Evolutionary conservation across 2,888 invertebrate genomes (phyloP).

Genomic region (Girardia tigrina): DNA sequence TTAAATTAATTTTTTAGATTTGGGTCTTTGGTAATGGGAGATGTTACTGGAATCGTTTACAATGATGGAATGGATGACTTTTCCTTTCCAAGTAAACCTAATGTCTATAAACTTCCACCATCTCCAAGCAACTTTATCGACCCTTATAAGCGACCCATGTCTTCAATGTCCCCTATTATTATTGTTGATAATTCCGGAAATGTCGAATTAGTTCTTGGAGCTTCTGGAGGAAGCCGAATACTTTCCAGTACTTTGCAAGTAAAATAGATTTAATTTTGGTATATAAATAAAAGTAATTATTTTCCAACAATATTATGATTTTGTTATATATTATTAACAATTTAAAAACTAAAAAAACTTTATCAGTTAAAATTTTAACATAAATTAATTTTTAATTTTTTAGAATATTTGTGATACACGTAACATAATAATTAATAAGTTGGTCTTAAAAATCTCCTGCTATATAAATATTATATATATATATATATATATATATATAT

Average conservation of each 20-base stretch:
- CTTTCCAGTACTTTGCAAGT: neutral
- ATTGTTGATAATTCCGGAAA: slow-evolving; percentile 40
- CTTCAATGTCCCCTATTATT: slow-evolving; percentile 42
- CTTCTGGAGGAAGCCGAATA: neutral
- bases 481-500: too few species aligned
- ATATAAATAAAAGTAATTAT: too few species aligned
- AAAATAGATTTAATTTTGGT: too few species aligned
- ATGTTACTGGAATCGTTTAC: slow-evolving; percentile 45
- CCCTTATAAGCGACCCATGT: slow-evolving; percentile 42
- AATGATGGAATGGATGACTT: slow-evolving; percentile 50
- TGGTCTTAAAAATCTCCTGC: too few species aligned
- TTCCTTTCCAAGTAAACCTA: slow-evolving; percentile 50
- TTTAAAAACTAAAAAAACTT: too few species aligned
- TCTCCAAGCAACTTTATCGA: slow-evolving; percentile 41
- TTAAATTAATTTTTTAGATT: neutral
- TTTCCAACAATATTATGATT: too few species aligned
- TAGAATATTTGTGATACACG: too few species aligned
- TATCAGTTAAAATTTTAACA: too few species aligned
- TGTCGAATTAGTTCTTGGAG: slow-evolving; percentile 38
- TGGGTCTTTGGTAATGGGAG: slow-evolving; percentile 37
- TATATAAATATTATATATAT: too few species aligned
- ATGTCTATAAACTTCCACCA: slow-evolving; percentile 59
- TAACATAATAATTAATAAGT: too few species aligned
- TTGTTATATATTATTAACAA: too few species aligned
- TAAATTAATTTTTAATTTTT: too few species aligned